Conservation (phyloP, 1,140 invertebrate genomes). For the Melitaea cinxia region DNA sequence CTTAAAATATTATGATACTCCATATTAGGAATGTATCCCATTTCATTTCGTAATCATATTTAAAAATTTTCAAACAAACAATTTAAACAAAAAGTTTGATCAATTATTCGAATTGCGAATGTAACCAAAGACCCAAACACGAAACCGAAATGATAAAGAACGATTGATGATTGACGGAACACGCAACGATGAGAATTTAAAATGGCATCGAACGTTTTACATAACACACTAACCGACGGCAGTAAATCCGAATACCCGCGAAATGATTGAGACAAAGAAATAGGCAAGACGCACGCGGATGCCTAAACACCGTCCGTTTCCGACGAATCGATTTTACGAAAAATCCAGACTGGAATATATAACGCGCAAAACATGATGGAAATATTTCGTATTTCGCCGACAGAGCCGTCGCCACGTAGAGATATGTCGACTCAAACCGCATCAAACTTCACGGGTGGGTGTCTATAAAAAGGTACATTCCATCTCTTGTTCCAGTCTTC, state of each 20-base stretch:
- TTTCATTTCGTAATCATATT: too few relatives aligned
- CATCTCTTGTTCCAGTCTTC: neutral
- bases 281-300: conserved; percentile 44
- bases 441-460: conserved; percentile 65
- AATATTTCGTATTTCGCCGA: conserved; percentile 51
- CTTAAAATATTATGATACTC: too few relatives aligned
- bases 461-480: conserved; percentile 51
- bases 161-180: neutral
- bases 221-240: conserved; percentile 26
- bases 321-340: conserved; percentile 51
- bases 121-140: neutral
- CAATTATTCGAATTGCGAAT: neutral
- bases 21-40: too few relatives aligned
- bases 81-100: too few relatives aligned
- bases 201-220: conserved; percentile 20
- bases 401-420: conserved; percentile 44
- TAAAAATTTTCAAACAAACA: too few relatives aligned
- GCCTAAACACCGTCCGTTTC: conserved; percentile 46
- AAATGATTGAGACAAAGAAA: conserved; percentile 57
- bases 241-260: conserved; percentile 28
- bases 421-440: conserved; percentile 46
- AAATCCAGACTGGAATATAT: conserved; percentile 53
- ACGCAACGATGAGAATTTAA: neutral
- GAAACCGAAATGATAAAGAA: neutral
- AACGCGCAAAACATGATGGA: conserved; percentile 61